Evolutionary conservation across 1,140 invertebrate genomes (phyloP).

Genomic region (Nasonia vitripennis): DNA sequence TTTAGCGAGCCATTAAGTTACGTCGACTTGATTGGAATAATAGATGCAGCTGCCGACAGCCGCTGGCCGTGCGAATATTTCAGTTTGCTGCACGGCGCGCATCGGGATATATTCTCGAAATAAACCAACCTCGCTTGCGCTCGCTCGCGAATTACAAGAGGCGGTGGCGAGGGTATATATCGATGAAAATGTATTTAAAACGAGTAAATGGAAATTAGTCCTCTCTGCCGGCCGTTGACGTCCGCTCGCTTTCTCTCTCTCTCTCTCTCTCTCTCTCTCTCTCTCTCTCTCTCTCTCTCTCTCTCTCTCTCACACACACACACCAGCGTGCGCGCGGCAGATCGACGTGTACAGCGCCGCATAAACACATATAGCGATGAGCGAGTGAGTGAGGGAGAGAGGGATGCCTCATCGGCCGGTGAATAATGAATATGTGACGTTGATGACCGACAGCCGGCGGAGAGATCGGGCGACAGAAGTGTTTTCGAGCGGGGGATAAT

Average conservation of each 20-base stretch:
- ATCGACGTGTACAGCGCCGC: background rate
- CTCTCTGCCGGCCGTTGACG: background rate
- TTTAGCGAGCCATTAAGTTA: background rate
- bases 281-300: background rate
- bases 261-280: background rate
- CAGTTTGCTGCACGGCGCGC: background rate
- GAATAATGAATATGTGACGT: conserved; percentile 33
- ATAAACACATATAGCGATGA: background rate
- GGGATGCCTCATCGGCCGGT: background rate
- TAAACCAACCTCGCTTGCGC: background rate
- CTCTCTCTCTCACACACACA: background rate
- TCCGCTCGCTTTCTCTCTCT: background rate
- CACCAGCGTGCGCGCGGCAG: no score
- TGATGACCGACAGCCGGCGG: conserved; percentile 15
- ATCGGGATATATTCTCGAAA: background rate
- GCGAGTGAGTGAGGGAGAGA: background rate
- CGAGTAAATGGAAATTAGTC: conserved; percentile 12
- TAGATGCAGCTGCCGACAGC: background rate
- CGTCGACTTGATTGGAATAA: conserved; percentile 22
- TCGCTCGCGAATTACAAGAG: background rate
- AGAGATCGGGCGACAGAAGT: background rate
- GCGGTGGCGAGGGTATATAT: background rate
- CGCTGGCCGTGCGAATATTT: background rate
- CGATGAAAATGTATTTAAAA: conserved; percentile 29
- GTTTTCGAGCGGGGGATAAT: background rate